A percentile compares a stretch with the other conserved stretches of the same genome.
Conservation (phyloP, 1,140 invertebrate genomes). For the Drosophila saltans region DNA sequence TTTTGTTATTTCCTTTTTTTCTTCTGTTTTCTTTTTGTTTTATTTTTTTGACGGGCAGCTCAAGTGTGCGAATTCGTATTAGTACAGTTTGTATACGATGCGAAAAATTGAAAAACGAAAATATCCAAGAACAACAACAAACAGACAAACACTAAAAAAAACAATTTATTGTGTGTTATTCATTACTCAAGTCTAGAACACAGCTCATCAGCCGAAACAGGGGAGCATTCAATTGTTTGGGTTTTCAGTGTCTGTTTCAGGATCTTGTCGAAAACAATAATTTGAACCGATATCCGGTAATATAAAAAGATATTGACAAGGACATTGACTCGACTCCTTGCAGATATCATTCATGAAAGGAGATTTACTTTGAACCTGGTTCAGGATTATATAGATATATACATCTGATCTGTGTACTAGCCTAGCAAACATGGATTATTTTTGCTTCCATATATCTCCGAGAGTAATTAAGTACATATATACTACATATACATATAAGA, state of each 20-base stretch:
- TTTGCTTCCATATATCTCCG: not conserved
- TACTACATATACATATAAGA: not conserved
- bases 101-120: constrained; percentile 1
- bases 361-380: too few relatives aligned
- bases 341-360: too few relatives aligned
- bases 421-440: not conserved
- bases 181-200: too few relatives aligned
- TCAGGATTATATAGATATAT: not conserved
- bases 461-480: not conserved
- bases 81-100: constrained; percentile 22
- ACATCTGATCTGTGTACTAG: not conserved
- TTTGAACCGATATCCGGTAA: too few relatives aligned
- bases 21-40: not conserved
- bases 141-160: not conserved
- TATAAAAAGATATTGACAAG: too few relatives aligned
- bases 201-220: too few relatives aligned
- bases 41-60: not conserved
- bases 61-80: constrained; percentile 8
- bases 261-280: too few relatives aligned
- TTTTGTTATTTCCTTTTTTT: constrained; percentile 29
- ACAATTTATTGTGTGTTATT: too few relatives aligned
- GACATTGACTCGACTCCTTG: too few relatives aligned
- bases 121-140: not conserved
- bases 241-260: too few relatives aligned
- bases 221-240: too few relatives aligned